A percentile compares a stretch with the other conserved stretches of the same genome.
Conservation (phyloP, 2,797 vertebrate species). For the Gobionotothen gibberifrons region DNA sequence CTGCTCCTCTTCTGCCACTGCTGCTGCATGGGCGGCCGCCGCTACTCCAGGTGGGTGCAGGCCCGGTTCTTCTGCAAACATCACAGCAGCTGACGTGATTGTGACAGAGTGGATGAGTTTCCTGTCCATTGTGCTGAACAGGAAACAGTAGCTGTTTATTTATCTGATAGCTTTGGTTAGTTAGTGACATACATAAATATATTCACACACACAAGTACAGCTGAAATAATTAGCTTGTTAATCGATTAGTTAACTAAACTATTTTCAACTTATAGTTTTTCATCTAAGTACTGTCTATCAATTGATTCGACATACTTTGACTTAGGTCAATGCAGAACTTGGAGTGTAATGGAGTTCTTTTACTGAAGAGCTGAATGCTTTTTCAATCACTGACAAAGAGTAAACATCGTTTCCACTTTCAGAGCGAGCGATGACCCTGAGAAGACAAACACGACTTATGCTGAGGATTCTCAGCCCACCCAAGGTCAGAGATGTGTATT, state of each 20-base stretch:
- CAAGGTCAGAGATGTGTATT: constrained; percentile 86
- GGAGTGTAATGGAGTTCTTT: no score
- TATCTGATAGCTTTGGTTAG: no score
- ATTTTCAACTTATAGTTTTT: no score
- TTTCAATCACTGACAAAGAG: neutral
- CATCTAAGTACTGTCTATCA: no score
- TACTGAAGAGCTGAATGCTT: no score
- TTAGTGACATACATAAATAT: no score
- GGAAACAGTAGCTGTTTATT: constrained; percentile 7
- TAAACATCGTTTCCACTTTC: constrained; percentile 28
- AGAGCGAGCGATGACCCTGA: constrained; percentile 96
- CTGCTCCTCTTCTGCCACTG: constrained; percentile 92
- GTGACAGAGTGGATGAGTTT: constrained; percentile 7
- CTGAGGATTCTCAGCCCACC: constrained; percentile 91
- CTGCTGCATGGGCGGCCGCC: constrained; percentile 89
- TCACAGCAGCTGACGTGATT: constrained; percentile 19
- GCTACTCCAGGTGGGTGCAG: constrained; percentile 88
- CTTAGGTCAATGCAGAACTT: no score
- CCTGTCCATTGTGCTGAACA: neutral
- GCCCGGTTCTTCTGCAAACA: neutral
- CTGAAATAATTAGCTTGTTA: no score
- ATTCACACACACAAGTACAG: no score
- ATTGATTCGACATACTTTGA: no score
- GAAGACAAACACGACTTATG: constrained; percentile 95
- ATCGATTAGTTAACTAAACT: no score